phyloP scores from a whole-genome alignment of 2,113 vertebrate genomes.

The Todiramphus chloris region DNA sequence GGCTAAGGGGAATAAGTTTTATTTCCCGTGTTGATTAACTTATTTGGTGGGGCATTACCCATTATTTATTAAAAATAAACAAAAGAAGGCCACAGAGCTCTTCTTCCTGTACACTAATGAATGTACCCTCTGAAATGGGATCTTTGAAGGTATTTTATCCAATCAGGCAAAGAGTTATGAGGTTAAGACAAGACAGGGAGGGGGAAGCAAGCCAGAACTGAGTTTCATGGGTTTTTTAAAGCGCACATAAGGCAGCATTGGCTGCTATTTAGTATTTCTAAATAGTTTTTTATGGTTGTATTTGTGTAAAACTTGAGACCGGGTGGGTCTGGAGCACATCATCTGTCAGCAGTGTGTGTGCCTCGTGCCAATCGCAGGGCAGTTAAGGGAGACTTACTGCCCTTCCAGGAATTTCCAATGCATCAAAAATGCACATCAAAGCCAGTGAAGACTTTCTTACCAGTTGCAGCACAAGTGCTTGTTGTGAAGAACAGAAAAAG shows the following conservation, averaged over 20 bases:
- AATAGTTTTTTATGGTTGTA: not conserved
- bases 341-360: not conserved
- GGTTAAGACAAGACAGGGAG: not conserved
- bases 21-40: not conserved
- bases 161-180: not conserved
- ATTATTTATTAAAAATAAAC: not conserved
- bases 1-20: not conserved
- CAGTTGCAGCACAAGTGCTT: not conserved
- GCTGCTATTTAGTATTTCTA: not conserved
- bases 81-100: not conserved
- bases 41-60: not conserved
- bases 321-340: not conserved
- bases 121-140: not conserved
- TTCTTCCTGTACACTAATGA: not conserved
- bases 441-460: not conserved
- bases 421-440: not conserved
- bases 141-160: not conserved
- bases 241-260: not conserved
- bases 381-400: not conserved
- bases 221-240: not conserved
- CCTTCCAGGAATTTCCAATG: not conserved
- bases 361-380: rapidly evolving
- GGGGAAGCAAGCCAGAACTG: not conserved
- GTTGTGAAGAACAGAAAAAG: not conserved
- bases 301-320: not conserved